Evolutionary conservation across 2,113 vertebrate genomes (phyloP).

Genomic region (Octodon degus): DNA sequence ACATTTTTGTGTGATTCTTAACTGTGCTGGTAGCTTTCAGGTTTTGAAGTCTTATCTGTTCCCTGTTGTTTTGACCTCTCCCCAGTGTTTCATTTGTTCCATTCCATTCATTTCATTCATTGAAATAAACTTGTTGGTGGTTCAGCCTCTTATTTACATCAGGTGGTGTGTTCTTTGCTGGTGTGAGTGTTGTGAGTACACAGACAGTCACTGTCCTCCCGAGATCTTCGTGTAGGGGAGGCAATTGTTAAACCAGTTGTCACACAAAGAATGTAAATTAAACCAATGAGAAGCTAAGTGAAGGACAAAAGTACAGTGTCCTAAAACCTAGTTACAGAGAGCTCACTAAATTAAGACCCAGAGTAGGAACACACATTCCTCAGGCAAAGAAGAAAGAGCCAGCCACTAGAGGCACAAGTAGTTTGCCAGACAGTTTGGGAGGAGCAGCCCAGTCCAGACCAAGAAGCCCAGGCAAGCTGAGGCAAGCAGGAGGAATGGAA

Average conservation of each 20-base stretch:
- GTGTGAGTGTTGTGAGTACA: background rate
- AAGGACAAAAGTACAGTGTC: background rate
- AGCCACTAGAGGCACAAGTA: background rate
- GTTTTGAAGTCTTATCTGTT: conserved; percentile 40
- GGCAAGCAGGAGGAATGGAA: background rate
- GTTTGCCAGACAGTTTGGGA: background rate
- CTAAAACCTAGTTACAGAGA: background rate
- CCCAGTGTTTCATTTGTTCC: background rate
- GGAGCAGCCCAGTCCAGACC: background rate
- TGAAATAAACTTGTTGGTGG: background rate
- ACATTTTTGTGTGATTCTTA: conserved; percentile 28
- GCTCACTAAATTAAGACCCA: background rate
- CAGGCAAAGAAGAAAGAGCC: background rate
- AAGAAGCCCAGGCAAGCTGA: background rate
- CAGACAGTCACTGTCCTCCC: background rate
- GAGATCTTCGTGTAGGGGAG: background rate
- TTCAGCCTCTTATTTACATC: background rate
- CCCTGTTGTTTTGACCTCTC: background rate
- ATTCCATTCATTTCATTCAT: conserved; percentile 6
- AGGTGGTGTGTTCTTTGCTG: background rate
- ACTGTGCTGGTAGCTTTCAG: background rate
- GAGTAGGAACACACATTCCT: background rate
- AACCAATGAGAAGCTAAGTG: background rate
- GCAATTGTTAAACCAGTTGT: background rate
- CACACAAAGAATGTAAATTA: background rate